phyloP scores from a whole-genome alignment of 2,113 vertebrate species.

The Pongo pygmaeus region DNA sequence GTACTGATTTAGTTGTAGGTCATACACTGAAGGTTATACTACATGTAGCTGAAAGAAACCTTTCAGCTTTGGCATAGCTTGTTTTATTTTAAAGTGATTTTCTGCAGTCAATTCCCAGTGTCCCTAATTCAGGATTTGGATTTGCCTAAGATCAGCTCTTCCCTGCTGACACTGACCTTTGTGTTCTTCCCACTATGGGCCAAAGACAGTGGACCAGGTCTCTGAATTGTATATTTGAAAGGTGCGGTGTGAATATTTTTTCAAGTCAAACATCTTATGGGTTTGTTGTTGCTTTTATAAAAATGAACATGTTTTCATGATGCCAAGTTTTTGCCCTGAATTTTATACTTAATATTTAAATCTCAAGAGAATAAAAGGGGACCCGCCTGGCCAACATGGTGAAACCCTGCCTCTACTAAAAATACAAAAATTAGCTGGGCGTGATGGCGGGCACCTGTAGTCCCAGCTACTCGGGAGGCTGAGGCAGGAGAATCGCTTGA shows the following conservation, averaged over 20 bases:
- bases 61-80: conserved; percentile 38
- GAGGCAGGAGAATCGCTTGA: too few species aligned
- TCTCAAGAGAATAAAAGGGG: background rate
- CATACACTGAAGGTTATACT: conserved; percentile 51
- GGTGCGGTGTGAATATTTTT: background rate
- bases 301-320: background rate
- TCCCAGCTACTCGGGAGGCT: too few species aligned
- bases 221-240: conserved; percentile 7
- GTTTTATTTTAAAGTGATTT: conserved; percentile 50
- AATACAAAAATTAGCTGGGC: too few species aligned
- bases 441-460: too few species aligned
- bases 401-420: too few species aligned
- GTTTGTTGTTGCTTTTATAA: background rate
- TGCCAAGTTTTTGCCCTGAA: background rate
- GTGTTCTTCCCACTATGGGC: background rate
- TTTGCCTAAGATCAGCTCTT: background rate
- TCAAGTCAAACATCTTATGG: background rate
- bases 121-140: background rate
- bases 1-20: conserved; percentile 55
- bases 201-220: background rate
- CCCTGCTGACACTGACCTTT: background rate
- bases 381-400: too few species aligned
- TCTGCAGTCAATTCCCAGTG: background rate
- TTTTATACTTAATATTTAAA: conserved; percentile 30
- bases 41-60: conserved; percentile 4